Evolutionary conservation across 2,113 vertebrate genomes (phyloP).

Genomic region (Leptosomus discolor): DNA sequence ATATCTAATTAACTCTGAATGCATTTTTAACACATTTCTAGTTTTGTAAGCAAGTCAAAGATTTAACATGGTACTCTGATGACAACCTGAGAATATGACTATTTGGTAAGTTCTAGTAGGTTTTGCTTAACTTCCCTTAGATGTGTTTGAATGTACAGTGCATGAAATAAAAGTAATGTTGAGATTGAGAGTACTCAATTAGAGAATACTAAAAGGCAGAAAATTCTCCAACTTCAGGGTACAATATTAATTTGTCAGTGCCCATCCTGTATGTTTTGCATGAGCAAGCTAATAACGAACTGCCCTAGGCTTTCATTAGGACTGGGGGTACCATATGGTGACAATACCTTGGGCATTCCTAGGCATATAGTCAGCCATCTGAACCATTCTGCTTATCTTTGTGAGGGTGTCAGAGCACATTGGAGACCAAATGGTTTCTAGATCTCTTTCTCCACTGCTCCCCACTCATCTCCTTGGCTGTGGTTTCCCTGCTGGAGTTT

Average conservation of each 20-base stretch:
- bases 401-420: background rate
- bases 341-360: background rate
- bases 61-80: background rate
- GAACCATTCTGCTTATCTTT: background rate
- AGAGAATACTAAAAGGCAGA: background rate
- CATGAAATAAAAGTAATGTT: background rate
- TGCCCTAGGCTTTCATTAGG: background rate
- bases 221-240: background rate
- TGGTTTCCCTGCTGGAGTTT: background rate
- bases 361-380: fast-evolving
- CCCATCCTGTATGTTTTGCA: background rate
- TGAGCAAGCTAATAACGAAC: background rate
- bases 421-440: background rate
- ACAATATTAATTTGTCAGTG: background rate
- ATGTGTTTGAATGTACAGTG: background rate
- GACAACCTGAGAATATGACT: background rate
- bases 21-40: background rate
- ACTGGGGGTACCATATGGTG: fast-evolving
- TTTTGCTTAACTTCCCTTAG: background rate
- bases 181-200: background rate
- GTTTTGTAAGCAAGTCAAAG: background rate
- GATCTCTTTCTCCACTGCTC: background rate
- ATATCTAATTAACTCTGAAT: background rate
- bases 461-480: background rate
- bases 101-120: background rate